Percentiles rank a stretch among this genome's conserved stretches.
phyloP scores from a whole-genome alignment of 2,113 vertebrate genomes.

The Sinocyclocheilus maitianheensis region DNA sequence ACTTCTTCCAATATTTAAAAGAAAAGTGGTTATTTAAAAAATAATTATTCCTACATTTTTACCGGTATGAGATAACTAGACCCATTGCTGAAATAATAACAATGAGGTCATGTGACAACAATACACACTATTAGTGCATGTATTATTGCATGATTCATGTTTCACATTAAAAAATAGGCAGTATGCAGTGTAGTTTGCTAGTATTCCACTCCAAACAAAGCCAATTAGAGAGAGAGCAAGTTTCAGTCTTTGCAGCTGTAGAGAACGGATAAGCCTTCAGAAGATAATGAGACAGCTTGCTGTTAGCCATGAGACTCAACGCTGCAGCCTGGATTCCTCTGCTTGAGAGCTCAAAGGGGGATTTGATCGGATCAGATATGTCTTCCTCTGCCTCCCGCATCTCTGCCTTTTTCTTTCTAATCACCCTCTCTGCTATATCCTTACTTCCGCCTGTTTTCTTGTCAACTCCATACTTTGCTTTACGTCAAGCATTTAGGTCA shows the following conservation, averaged over 20 bases:
- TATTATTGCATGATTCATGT: background rate
- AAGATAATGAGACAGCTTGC: conserved; percentile 27
- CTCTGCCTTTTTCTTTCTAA: conserved; percentile 2
- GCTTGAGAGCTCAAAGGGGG: background rate
- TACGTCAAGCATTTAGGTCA: conserved; percentile 4
- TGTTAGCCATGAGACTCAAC: conserved; percentile 28
- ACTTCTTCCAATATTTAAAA: no score
- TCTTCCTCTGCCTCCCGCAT: background rate
- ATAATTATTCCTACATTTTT: no score
- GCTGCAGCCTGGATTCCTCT: conserved; percentile 24
- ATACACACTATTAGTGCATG: background rate
- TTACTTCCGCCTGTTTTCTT: background rate
- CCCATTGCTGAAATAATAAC: background rate
- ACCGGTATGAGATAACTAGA: background rate
- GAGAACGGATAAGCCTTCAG: conserved; percentile 18
- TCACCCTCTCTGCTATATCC: background rate
- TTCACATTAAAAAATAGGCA: background rate
- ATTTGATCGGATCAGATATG: conserved; percentile 27
- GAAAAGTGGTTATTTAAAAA: no score
- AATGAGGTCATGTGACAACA: background rate
- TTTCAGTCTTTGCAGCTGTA: conserved; percentile 5
- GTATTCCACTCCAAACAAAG: background rate
- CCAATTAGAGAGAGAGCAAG: background rate
- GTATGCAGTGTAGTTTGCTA: background rate
- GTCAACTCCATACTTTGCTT: background rate